Conservation (phyloP, 2,888 invertebrate species). For the Biston betularia region DNA sequence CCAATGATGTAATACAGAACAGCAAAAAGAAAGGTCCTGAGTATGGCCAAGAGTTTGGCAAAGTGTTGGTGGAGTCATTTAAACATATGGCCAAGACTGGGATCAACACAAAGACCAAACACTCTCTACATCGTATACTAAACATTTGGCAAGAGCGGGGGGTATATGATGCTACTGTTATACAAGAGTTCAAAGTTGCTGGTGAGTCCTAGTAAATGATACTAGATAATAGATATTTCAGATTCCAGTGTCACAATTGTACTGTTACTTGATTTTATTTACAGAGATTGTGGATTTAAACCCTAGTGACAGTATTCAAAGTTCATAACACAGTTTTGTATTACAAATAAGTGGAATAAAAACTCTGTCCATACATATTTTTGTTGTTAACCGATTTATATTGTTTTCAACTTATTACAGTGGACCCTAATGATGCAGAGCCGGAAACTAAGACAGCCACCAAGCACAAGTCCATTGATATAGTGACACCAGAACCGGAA, state of each 20-base stretch:
- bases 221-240: not conserved
- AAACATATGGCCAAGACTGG: conserved; percentile 91
- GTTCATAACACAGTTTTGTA: too few relatives aligned
- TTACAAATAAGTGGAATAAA: too few relatives aligned
- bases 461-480: conserved; percentile 71
- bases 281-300: conserved; percentile 1
- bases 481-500: conserved; percentile 66
- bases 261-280: not conserved
- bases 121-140: conserved; percentile 92
- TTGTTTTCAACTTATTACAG: conserved; percentile 48
- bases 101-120: conserved; percentile 93
- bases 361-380: too few relatives aligned
- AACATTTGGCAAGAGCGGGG: conserved; percentile 97
- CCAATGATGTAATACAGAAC: conserved; percentile 99
- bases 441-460: conserved; percentile 58
- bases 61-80: conserved; percentile 93
- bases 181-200: conserved; percentile 91
- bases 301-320: not conserved
- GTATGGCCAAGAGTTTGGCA: conserved; percentile 95
- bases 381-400: too few relatives aligned
- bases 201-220: conserved; percentile 59
- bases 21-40: conserved; percentile 99
- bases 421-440: conserved; percentile 74
- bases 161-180: conserved; percentile 93
- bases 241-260: not conserved